phyloP scores from a whole-genome alignment of 2,113 vertebrate genomes.

The Coreoperca whiteheadi region DNA sequence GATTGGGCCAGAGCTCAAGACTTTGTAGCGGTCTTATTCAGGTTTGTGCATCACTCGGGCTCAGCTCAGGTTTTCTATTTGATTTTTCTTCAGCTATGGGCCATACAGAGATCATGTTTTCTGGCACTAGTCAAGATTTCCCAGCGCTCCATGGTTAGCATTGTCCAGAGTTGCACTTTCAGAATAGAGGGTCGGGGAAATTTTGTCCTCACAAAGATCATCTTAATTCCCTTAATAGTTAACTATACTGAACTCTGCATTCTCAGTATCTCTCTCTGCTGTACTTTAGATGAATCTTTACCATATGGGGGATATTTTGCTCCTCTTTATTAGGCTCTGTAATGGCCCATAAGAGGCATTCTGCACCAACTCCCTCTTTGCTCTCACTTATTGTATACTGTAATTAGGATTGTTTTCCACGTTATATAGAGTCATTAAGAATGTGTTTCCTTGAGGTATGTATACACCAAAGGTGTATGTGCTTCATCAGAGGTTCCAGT shows the following conservation, averaged over 20 bases:
- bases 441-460: background rate
- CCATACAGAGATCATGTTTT: background rate
- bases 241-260: constrained; percentile 39
- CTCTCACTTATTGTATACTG: constrained; percentile 2
- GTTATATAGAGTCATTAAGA: background rate
- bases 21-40: background rate
- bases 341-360: constrained; percentile 22
- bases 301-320: constrained; percentile 49
- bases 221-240: constrained; percentile 44
- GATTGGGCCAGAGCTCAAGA: background rate
- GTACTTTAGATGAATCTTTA: constrained; percentile 38
- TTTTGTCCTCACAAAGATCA: constrained; percentile 15
- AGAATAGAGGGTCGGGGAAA: background rate
- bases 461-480: background rate
- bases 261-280: constrained; percentile 14
- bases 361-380: background rate
- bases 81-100: background rate
- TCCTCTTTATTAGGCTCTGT: constrained; percentile 25
- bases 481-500: background rate
- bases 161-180: background rate
- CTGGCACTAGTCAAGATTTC: background rate
- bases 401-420: constrained; percentile 19
- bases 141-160: background rate
- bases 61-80: background rate
- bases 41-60: background rate